phyloP scores from a whole-genome alignment of 1,140 invertebrate species.

The Glomeris maerens region DNA sequence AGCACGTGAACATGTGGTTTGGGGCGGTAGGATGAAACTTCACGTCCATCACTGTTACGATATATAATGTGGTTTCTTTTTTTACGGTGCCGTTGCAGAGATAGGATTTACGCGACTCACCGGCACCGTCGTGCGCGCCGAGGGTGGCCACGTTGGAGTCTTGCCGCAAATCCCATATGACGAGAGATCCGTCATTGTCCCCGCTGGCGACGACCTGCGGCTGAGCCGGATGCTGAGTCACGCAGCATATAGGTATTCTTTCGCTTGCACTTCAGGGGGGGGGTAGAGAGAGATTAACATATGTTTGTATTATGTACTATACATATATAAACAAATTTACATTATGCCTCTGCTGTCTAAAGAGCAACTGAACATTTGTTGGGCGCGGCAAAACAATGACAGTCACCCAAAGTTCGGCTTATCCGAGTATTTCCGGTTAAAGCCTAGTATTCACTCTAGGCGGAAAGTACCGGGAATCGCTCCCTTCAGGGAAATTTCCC shows the following conservation, averaged over 20 bases:
- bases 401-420: neutral
- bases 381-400: too few species aligned
- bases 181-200: conserved; percentile 61
- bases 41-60: conserved; percentile 52
- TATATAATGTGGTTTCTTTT: conserved; percentile 6
- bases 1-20: conserved; percentile 64
- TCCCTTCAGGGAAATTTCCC: too few species aligned
- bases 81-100: conserved; percentile 2
- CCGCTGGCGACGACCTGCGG: conserved; percentile 66
- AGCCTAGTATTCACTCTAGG: too few species aligned
- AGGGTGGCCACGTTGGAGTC: conserved; percentile 64
- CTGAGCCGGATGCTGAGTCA: conserved; percentile 69
- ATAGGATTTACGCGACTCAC: conserved; percentile 21
- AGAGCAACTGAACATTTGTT: too few species aligned
- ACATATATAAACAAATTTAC: too few species aligned
- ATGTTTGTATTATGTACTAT: too few species aligned
- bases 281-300: too few species aligned
- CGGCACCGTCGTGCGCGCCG: conserved; percentile 55
- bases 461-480: too few species aligned
- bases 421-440: neutral
- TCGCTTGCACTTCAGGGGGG: conserved; percentile 22
- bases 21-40: conserved; percentile 67
- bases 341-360: too few species aligned
- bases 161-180: conserved; percentile 75
- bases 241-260: conserved; percentile 48